Base-by-base conservation (phyloP, 2,888 invertebrate species). In the Cistogaster globosa region DNA sequence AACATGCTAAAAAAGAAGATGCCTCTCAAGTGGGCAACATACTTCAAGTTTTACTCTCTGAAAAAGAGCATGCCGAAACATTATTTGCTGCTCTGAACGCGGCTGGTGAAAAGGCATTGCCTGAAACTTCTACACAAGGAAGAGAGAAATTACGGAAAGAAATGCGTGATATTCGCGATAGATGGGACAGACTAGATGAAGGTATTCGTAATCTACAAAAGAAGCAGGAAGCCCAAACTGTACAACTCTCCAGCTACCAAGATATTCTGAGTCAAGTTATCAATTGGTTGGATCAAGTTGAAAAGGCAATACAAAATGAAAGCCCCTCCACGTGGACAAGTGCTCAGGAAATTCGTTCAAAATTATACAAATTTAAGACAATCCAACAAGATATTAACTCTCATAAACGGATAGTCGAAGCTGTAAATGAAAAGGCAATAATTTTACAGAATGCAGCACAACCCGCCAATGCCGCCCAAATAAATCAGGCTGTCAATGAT, bases 71-170 rank as follows among this genome's bases (percentile, higher is more conserved):
- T 90, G 97, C 97, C 1, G 96, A 97, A 88, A 95, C 96, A 88
- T 95, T 96, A 88, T 94, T 98, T 45, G 94, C 95, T 74, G 94
- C 95, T 53, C 92, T 98, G 20, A 95, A 96, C 16, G 94, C 95
- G 4, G 94, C 96, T 0, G 97, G 97, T 3, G 98, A 99, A 90
- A 96, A 96, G 91, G 95, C 98, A n/a, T 94, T 98, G 84, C 97
- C 98, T 0, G 97, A 98, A 92, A 99, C 98, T 2, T 97, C 98
- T 12, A 96, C 98, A 0, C 95, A 96, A 88, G 98, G 98, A 0
- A 94, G 98, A 85, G 98, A 99, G 92, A 95, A 94, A 72, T 96
- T 98, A 77, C 94, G 98, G n/a, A 95, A 96, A 87, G 97, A 98
- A 91, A 93, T 98, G 79, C 94, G 97, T 89, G 94, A 94, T 36